Base-by-base conservation (phyloP, 2,797 vertebrate genomes). In the Stomatorhinus walkeri region DNA sequence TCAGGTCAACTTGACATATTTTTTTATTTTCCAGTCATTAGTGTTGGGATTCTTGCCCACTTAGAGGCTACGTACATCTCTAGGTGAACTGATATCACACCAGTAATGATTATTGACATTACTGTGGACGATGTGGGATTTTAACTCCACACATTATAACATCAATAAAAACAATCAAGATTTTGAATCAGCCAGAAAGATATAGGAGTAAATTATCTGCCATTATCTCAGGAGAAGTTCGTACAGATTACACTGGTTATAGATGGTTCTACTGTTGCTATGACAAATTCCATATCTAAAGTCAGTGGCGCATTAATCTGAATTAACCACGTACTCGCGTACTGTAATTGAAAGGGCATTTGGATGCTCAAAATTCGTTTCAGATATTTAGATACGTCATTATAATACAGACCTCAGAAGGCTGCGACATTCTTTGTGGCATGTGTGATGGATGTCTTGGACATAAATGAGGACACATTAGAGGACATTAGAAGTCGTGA, bases 21-120 rank as follows among this genome's bases (percentile, higher is more conserved):
- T n/a, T 81, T 81, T 83, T 36, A 76, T 76, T 83, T 10, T 46
- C 36, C 36, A 83, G 79, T 83, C 79, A 83, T 83, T 83, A 83
- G 43, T n/a, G 79, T 83, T 40, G 40, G 79, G 79, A 83, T 43
- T 36, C n/a, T 43, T 83, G 79, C 79, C 79, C 19, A 48, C 43
- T 19, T 43, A 46, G 40, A 46, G 79, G 79, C 79, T 83, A 43
- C 79, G 46, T 48, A 48, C 79, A 46, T 9, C 36, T 83, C 43
- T 48, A 83, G 79, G 43, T 48, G 36, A 83, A 48, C 19, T 83
- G 36, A 46, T 43, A 43, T 83, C 36, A 83, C 16, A 48, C 36
- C 79, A 48, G 40, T 48, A 43, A 83, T 83, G n/a, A 83, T 48
- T 83, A 48, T 8, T 83, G 79, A 83, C 36, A 48, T 83, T 83